Conservation (phyloP, 2,888 invertebrate species). For the Noctua janthe region DNA sequence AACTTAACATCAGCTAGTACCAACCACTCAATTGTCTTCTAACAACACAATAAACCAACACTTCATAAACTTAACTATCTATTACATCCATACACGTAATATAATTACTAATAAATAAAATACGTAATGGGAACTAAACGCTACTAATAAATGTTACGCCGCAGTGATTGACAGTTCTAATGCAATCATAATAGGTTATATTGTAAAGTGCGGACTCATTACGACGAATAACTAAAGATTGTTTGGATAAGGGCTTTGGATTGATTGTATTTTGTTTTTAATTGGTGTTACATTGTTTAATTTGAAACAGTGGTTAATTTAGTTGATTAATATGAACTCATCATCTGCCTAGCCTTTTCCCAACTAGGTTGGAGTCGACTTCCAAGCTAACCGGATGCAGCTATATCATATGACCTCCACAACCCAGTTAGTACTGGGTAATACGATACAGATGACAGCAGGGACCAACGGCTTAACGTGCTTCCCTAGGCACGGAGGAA, state of each 20-base stretch:
- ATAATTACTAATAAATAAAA: slow-evolving; percentile 63
- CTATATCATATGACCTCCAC: too few relatives aligned
- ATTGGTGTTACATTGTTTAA: slow-evolving; percentile 18
- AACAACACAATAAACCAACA: slow-evolving; percentile 51
- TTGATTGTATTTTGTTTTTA: slow-evolving; percentile 38
- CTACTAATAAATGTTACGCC: slow-evolving; percentile 40
- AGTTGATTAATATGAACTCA: neutral
- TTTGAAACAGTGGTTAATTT: neutral
- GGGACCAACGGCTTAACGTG: too few relatives aligned
- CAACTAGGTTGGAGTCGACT: too few relatives aligned
- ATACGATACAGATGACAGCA: too few relatives aligned
- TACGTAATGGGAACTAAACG: slow-evolving; percentile 54
- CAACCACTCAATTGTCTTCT: slow-evolving; percentile 27
- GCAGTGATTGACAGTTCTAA: slow-evolving; percentile 61
- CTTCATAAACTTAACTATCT: slow-evolving; percentile 33
- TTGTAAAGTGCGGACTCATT: slow-evolving; percentile 54
- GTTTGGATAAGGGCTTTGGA: slow-evolving; percentile 49
- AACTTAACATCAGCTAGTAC: neutral
- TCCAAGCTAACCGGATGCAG: too few relatives aligned
- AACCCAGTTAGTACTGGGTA: too few relatives aligned
- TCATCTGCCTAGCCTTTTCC: too few relatives aligned
- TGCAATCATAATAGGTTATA: slow-evolving; percentile 40
- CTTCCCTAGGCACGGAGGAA: too few relatives aligned
- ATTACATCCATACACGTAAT: slow-evolving; percentile 53
- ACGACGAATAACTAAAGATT: slow-evolving; percentile 50